These are phyloP conservation scores for Pollenia amentaria DNA, from an alignment of 2,888 invertebrate genomes.

Conservation along the genomic window DNA sequence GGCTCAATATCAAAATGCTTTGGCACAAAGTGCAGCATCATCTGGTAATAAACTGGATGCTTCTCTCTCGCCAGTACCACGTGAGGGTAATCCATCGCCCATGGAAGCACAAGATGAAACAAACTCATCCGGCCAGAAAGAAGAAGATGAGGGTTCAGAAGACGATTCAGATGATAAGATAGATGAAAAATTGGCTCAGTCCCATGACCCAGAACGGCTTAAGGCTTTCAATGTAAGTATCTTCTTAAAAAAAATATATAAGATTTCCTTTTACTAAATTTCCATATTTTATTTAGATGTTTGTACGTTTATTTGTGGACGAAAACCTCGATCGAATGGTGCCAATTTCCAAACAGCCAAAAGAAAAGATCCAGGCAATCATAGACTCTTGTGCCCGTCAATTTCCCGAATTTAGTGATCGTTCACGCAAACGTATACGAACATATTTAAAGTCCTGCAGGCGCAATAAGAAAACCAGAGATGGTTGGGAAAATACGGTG, in stretches of 20 bases:
- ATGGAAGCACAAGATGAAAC: slow-evolving; percentile 91
- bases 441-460: slow-evolving; percentile 98
- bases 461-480: slow-evolving; percentile 95
- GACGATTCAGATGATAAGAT: slow-evolving; percentile 96
- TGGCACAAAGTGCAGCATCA: slow-evolving; percentile 88
- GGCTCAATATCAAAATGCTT: slow-evolving; percentile 93
- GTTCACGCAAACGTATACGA: slow-evolving; percentile 96
- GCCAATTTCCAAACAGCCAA: slow-evolving; percentile 98
- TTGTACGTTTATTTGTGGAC: slow-evolving; percentile 97
- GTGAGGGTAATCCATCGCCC: slow-evolving; percentile 87
- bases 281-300: slow-evolving; percentile 90
- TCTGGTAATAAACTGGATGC: slow-evolving; percentile 81
- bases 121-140: slow-evolving; percentile 94
- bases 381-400: slow-evolving; percentile 98
- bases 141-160: slow-evolving; percentile 92
- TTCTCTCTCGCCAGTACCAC: slow-evolving; percentile 84
- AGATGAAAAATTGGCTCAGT: slow-evolving; percentile 89
- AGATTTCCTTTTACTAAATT: neutral
- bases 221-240: slow-evolving; percentile 96
- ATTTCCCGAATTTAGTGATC: slow-evolving; percentile 98
- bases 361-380: slow-evolving; percentile 98
- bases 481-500: slow-evolving; percentile 95
- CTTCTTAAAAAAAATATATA: neutral
- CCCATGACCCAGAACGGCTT: slow-evolving; percentile 96
- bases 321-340: slow-evolving; percentile 98